A percentile compares a stretch with the other conserved stretches of the same genome.
Conservation (phyloP, 2,797 vertebrate species). For the Peromyscus attwateri region DNA sequence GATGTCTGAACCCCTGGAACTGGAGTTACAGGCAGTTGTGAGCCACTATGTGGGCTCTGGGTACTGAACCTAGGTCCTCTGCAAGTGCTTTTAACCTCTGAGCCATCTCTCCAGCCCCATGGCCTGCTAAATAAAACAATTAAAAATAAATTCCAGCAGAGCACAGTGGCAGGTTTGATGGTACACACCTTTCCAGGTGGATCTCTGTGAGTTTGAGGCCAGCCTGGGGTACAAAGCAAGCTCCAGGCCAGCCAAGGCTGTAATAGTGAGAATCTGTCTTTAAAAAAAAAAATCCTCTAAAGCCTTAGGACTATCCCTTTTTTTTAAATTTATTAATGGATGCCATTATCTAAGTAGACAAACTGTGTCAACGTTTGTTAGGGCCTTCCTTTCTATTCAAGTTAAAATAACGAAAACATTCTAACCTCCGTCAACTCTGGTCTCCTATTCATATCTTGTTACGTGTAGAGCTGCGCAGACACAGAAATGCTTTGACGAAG, state of each 20-base stretch:
- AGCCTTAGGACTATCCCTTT: neutral
- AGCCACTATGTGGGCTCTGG: neutral
- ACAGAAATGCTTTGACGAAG: constrained; percentile 62
- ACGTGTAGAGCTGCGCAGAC: constrained; percentile 1
- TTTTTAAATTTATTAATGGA: neutral
- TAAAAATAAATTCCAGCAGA: neutral
- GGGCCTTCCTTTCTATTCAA: constrained; percentile 53
- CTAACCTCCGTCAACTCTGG: constrained; percentile 8
- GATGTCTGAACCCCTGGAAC: neutral
- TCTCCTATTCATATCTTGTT: constrained; percentile 47
- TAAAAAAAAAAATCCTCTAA: constrained; percentile 34
- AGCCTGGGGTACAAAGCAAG: neutral
- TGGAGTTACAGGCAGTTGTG: neutral
- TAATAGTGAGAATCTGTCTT: neutral
- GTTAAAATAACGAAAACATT: constrained; percentile 24
- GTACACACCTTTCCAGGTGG: neutral
- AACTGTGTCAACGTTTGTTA: constrained; percentile 25
- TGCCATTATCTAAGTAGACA: constrained; percentile 42
- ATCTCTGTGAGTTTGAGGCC: neutral
- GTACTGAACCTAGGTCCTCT: neutral
- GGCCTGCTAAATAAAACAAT: neutral
- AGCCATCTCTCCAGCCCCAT: neutral
- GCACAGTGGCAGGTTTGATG: neutral
- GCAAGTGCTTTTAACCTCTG: neutral
- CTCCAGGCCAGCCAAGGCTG: neutral